Conservation (phyloP, 2,113 vertebrate species). For the Bucco capensis region DNA sequence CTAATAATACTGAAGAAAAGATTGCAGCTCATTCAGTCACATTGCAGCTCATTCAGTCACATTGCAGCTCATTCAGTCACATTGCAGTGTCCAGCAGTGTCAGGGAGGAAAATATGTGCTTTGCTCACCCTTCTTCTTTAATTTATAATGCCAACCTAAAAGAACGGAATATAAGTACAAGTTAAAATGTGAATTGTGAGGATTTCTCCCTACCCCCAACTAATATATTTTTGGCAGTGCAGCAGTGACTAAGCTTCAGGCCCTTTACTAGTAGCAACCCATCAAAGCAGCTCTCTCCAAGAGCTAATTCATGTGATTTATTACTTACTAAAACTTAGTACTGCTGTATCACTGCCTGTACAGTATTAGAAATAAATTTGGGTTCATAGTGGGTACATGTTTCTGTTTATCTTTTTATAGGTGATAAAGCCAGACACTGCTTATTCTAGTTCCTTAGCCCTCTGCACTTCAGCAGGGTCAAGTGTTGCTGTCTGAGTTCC, state of each 20-base stretch:
- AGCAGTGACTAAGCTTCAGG: not conserved
- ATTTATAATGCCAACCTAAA: not conserved
- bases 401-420: not conserved
- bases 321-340: not conserved
- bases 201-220: too few species aligned
- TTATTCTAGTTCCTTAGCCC: not conserved
- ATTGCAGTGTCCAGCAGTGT: slow-evolving; percentile 15
- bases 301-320: not conserved
- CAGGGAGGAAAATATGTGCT: not conserved
- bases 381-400: not conserved
- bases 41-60: not conserved
- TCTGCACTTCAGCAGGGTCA: not conserved
- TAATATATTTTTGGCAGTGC: not conserved
- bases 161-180: not conserved
- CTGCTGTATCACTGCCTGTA: not conserved
- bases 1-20: slow-evolving; percentile 19
- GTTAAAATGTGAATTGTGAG: not conserved
- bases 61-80: not conserved
- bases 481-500: not conserved
- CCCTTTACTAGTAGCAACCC: not conserved
- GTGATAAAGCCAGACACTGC: not conserved
- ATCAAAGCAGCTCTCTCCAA: not conserved
- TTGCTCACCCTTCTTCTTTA: not conserved
- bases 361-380: not conserved
- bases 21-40: not conserved